Conservation (phyloP, 2,888 invertebrate species). For the Erebia epiphron region DNA sequence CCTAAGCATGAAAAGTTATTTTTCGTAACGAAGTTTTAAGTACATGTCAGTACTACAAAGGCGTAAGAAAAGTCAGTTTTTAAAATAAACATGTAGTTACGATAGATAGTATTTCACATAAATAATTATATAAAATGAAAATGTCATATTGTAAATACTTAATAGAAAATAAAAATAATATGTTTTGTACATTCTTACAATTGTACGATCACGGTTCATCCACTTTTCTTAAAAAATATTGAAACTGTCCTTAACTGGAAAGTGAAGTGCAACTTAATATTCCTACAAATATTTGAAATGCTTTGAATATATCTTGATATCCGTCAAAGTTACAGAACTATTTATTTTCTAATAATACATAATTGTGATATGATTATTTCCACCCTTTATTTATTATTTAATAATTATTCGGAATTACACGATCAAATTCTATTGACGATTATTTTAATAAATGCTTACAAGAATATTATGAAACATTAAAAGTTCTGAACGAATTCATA, state of each 20-base stretch:
- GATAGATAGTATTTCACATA: neutral
- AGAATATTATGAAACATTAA: constrained; percentile 39
- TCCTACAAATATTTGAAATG: constrained; percentile 51
- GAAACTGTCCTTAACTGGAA: constrained; percentile 19
- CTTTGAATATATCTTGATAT: constrained; percentile 52
- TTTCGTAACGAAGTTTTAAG: constrained; percentile 11
- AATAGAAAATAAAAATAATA: constrained; percentile 8
- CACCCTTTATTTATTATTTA: constrained; percentile 50
- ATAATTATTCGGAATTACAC: constrained; percentile 39
- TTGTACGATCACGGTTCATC: constrained; percentile 6
- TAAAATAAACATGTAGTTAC: neutral
- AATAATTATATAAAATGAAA: constrained; percentile 7
- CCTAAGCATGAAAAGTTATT: constrained; percentile 3
- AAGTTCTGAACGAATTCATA: constrained; percentile 34
- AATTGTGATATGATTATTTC: constrained; percentile 77
- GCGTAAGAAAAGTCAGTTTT: neutral
- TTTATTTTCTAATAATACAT: constrained; percentile 67
- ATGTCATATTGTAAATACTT: neutral
- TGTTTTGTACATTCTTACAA: neutral
- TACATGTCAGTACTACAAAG: constrained; percentile 1
- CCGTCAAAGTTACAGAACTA: constrained; percentile 52
- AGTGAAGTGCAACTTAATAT: constrained; percentile 30
- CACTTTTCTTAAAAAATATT: constrained; percentile 10
- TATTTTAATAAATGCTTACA: constrained; percentile 45
- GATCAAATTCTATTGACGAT: constrained; percentile 37